A percentile compares a stretch with the other conserved stretches of the same genome.
phyloP scores from a whole-genome alignment of 1,140 invertebrate genomes.

The Phenacoccus solenopsis region DNA sequence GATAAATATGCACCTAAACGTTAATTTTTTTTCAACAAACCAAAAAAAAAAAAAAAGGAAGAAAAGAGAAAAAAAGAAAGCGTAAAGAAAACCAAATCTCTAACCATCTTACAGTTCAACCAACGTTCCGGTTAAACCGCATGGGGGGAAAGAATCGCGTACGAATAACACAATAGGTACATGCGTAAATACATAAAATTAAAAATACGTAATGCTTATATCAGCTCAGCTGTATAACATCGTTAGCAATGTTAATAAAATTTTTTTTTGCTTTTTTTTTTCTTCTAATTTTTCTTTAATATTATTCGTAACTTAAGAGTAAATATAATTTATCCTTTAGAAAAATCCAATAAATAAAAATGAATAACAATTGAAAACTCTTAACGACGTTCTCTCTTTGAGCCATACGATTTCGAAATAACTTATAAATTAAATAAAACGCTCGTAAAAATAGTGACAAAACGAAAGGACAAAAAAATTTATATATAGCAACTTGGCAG shows the following conservation, averaged over 20 bases:
- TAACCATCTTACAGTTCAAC: too few relatives aligned
- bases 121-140: too few relatives aligned
- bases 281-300: too few relatives aligned
- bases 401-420: neutral
- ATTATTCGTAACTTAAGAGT: too few relatives aligned
- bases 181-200: neutral
- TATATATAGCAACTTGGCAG: slow-evolving; percentile 1
- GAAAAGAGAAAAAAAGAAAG: neutral
- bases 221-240: slow-evolving; percentile 1
- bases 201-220: neutral
- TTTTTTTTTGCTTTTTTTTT: neutral
- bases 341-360: neutral
- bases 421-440: neutral
- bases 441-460: neutral
- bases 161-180: too few relatives aligned
- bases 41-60: neutral
- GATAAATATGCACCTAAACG: neutral
- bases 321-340: too few relatives aligned
- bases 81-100: neutral
- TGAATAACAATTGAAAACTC: neutral
- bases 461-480: neutral
- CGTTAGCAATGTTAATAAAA: neutral
- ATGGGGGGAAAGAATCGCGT: too few relatives aligned
- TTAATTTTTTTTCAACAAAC: neutral
- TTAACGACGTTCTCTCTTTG: neutral